These are phyloP conservation scores for Conus ventricosus DNA, from an alignment of 1,140 invertebrate genomes.

Conservation along the genomic window DNA sequence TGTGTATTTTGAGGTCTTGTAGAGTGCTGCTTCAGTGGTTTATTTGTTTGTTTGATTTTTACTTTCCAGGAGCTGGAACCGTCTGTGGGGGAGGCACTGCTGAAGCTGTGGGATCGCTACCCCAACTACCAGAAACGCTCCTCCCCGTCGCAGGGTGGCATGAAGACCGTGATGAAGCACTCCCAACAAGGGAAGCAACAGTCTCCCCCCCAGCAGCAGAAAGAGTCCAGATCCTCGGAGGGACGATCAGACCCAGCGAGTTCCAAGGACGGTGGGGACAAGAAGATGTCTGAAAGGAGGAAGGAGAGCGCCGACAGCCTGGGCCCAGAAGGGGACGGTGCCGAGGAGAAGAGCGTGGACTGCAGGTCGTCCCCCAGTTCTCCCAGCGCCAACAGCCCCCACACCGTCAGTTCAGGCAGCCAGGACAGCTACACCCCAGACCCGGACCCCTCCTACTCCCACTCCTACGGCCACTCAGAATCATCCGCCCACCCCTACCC, in stretches of 20 bases:
- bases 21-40: background rate
- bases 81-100: constrained; percentile 74
- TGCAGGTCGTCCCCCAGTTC: background rate
- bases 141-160: constrained; percentile 7
- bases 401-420: background rate
- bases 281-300: background rate
- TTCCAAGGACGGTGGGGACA: background rate
- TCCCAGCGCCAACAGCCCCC: background rate
- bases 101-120: constrained; percentile 74
- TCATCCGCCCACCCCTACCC: background rate
- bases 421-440: constrained; percentile 19
- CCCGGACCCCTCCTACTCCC: background rate
- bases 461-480: background rate
- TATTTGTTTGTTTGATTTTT: background rate
- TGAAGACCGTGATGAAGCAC: constrained; percentile 31
- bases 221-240: background rate
- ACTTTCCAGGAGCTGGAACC: constrained; percentile 76
- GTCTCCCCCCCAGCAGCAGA: background rate
- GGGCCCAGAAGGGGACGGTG: background rate
- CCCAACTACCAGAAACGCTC: constrained; percentile 39
- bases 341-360: background rate
- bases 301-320: background rate
- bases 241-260: background rate
- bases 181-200: constrained; percentile 17
- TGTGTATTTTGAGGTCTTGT: too few species aligned